A percentile compares a stretch with the other conserved stretches of the same genome.
phyloP scores from a whole-genome alignment of 2,888 invertebrate species.

The Schrankia costaestrigalis region DNA sequence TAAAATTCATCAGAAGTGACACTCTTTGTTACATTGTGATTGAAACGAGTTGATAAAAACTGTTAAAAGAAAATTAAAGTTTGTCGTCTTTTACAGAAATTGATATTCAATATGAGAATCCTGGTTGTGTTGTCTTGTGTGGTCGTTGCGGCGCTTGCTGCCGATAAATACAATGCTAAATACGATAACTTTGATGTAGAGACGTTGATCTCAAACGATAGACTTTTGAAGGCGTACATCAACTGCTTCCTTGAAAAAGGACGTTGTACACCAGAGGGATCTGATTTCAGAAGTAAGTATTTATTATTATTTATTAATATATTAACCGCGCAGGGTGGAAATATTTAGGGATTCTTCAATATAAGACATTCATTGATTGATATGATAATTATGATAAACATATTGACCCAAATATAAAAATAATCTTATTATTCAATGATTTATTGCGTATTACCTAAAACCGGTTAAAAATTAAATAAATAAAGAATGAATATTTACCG shows the following conservation, averaged over 20 bases:
- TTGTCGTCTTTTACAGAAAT: constrained; percentile 38
- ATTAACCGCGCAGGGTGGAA: no score
- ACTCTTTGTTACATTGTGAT: constrained; percentile 34
- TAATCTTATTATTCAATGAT: no score
- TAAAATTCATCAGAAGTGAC: constrained; percentile 40
- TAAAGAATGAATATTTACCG: no score
- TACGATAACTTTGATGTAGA: constrained; percentile 88
- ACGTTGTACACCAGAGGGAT: constrained; percentile 86
- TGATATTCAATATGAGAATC: constrained; percentile 53
- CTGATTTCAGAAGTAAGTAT: constrained; percentile 86
- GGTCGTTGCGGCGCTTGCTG: constrained; percentile 53
- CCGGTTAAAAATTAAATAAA: no score
- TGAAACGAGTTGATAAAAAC: constrained; percentile 28
- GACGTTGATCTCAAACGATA: constrained; percentile 83
- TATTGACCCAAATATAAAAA: no score
- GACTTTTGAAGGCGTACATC: constrained; percentile 85
- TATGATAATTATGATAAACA: no score
- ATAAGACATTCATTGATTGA: no score
- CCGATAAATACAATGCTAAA: constrained; percentile 83
- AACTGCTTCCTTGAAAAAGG: constrained; percentile 85
- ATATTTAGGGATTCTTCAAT: no score
- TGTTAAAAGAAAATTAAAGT: constrained; percentile 19
- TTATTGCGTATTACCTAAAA: no score
- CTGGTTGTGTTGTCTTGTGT: constrained; percentile 56
- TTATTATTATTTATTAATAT: background rate